Evolutionary conservation across 2,888 invertebrate species (phyloP), one percentile per base, ranked within the genome.

Genomic region (Drosophila anomelani): DNA sequence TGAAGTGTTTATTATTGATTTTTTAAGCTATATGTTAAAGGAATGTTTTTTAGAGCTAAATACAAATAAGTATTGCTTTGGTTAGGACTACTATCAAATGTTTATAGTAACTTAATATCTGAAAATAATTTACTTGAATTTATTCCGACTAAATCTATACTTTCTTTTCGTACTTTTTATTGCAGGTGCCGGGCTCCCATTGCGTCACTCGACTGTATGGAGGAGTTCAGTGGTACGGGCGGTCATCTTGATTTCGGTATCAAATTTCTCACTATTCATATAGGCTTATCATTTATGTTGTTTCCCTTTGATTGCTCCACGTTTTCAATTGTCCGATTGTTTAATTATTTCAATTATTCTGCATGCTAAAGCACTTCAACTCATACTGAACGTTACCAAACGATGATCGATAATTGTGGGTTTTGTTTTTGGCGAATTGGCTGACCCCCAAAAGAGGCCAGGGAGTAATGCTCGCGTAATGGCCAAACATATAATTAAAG

Each of bases 161-260:
- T 1, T 29, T 29, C 20, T 29, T 7, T 29, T 47, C 8, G 36
- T 49, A 0, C 38, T 15, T 29, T 32, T 1, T 20, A n/a, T 41
- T 93, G 26, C 93, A 96, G 97, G 95, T 97, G 97, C 94, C 96
- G 97, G 91, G 97, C 97, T 88, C 97, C 97, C 86, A 97, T 97
- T 93, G 97, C 97, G 86, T 97, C 97, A 91, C 94, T 97, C 92
- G 97, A 97, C 94, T 97, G 97, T 93, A 97, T 97, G 97, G 97
- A 97, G 94, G 97, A 97, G 94, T 97, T 97, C 94, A 96, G 96
- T 93, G 96, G 94, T 90, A 93, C 94, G 88, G 93, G 93, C 83
- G 94, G 93, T 88, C 93, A 92, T 90, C 92, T 93, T 91, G 93
- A 93, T 92, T 93, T 93, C 92, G 93, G 93, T 93, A 93, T 92